Conservation (phyloP, 2,797 vertebrate species). For the Chlorospingus semifuscus region DNA sequence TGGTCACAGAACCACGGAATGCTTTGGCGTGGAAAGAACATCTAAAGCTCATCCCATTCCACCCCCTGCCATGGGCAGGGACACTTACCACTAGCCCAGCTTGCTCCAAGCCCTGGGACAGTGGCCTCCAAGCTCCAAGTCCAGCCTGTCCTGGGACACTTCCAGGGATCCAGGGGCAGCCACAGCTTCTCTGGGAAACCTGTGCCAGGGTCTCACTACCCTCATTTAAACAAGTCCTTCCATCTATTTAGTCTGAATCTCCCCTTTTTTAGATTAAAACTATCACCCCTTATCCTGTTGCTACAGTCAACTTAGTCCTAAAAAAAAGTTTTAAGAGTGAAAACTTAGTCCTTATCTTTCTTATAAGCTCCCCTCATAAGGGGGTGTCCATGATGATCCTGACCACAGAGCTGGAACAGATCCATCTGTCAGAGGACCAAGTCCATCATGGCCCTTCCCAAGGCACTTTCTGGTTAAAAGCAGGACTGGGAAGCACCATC, state of each 20-base stretch:
- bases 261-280: neutral
- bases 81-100: neutral
- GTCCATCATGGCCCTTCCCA: neutral
- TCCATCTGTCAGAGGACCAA: neutral
- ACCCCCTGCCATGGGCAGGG: rapidly evolving
- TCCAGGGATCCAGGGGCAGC: neutral
- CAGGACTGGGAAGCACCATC: neutral
- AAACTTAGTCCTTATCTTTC: neutral
- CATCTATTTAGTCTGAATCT: neutral
- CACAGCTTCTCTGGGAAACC: neutral
- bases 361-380: neutral
- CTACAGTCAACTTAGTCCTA: neutral
- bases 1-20: neutral
- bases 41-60: neutral
- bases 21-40: neutral
- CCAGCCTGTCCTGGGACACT: rapidly evolving
- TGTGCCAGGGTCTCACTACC: neutral
- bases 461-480: neutral
- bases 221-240: neutral
- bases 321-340: neutral
- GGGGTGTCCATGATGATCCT: rapidly evolving
- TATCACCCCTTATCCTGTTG: rapidly evolving
- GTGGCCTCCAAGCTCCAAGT: neutral
- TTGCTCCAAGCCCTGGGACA: neutral
- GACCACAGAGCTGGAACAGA: neutral